Conservation (phyloP, 2,113 vertebrate genomes). For the Hemibagrus wyckioides region DNA sequence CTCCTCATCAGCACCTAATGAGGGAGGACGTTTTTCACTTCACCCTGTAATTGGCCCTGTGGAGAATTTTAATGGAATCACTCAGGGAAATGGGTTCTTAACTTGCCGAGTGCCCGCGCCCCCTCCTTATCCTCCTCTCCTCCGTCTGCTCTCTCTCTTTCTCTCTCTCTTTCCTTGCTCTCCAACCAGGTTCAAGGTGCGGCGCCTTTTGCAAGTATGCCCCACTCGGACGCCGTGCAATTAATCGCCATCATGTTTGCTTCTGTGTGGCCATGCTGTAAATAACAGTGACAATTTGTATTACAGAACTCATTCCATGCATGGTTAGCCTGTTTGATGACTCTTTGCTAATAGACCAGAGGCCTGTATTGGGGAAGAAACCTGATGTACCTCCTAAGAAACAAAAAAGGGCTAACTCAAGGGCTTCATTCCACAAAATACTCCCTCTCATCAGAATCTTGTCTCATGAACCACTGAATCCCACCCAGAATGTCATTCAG, state of each 20-base stretch:
- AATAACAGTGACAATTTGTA: slow-evolving; percentile 74
- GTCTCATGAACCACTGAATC: not conserved
- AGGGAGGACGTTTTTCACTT: slow-evolving; percentile 54
- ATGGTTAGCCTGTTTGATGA: slow-evolving; percentile 68
- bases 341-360: slow-evolving; percentile 64
- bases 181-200: slow-evolving; percentile 32
- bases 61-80: slow-evolving; percentile 58
- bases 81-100: slow-evolving; percentile 53
- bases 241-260: slow-evolving; percentile 73
- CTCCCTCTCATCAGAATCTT: not conserved
- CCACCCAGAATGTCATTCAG: not conserved
- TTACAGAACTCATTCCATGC: slow-evolving; percentile 74
- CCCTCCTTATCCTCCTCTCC: not conserved
- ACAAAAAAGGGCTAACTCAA: not conserved
- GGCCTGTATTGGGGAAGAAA: slow-evolving; percentile 51
- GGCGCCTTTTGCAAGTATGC: slow-evolving; percentile 27
- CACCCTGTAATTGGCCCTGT: slow-evolving; percentile 52
- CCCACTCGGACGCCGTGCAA: slow-evolving; percentile 55
- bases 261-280: slow-evolving; percentile 59
- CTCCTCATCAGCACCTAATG: slow-evolving; percentile 51
- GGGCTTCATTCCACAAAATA: not conserved
- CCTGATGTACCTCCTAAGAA: not conserved
- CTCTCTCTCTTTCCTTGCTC: slow-evolving; percentile 10
- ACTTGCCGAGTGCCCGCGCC: slow-evolving; percentile 23
- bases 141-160: slow-evolving; percentile 10